phyloP scores from a whole-genome alignment of 1,140 invertebrate species.

The Vanessa atalanta region DNA sequence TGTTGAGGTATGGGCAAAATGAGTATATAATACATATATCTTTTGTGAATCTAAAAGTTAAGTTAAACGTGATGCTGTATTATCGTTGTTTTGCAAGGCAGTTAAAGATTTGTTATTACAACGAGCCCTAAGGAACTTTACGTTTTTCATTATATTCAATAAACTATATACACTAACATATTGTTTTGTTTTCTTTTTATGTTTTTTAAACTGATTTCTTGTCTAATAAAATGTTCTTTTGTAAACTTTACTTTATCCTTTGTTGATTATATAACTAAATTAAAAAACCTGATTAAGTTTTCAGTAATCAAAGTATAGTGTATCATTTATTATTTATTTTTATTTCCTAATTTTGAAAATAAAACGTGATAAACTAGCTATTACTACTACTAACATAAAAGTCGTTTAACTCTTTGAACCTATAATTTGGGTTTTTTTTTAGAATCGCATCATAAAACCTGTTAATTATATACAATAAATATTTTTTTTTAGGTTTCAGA shows the following conservation, averaged over 20 bases:
- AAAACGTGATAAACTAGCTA: not conserved
- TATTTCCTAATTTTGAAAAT: too few species aligned
- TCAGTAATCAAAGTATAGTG: too few species aligned
- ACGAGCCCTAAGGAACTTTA: not conserved
- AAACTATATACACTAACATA: not conserved
- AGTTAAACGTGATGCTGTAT: too few species aligned
- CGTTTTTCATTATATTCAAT: not conserved
- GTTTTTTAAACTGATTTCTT: not conserved
- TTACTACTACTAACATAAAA: not conserved
- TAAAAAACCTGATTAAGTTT: too few species aligned
- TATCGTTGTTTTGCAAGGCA: not conserved
- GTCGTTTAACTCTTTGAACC: not conserved
- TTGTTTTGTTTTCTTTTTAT: not conserved
- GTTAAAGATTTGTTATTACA: not conserved
- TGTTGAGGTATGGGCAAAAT: slow-evolving; percentile 62
- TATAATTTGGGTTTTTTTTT: not conserved
- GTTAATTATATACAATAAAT: too few species aligned
- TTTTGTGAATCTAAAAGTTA: not conserved
- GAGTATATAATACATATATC: not conserved
- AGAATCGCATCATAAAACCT: not conserved
- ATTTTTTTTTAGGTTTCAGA: slow-evolving; percentile 54
- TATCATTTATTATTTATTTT: too few species aligned
- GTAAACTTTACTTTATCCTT: not conserved
- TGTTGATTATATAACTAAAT: not conserved
- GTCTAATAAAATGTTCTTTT: not conserved